These are phyloP conservation scores for Agrochola circellaris DNA, from an alignment of 2,888 invertebrate species.

Conservation along the genomic window DNA sequence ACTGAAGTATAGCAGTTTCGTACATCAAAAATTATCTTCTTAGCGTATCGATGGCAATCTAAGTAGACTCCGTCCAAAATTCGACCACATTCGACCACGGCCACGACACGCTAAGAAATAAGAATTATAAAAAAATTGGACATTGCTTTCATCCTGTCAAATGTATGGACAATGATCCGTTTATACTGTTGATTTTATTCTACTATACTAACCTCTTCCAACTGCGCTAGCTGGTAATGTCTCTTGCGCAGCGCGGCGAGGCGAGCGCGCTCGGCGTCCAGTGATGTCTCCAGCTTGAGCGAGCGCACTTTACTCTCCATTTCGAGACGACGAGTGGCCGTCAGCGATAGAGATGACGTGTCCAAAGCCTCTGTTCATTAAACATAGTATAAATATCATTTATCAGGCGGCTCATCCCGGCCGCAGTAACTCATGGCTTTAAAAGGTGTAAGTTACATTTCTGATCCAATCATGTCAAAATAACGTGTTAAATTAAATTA, in stretches of 20 bases:
- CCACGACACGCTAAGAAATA: too few relatives aligned
- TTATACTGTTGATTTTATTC: neutral
- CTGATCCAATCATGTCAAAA: neutral
- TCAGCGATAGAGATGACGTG: slow-evolving; percentile 96
- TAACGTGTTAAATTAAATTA: too few relatives aligned
- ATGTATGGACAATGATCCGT: neutral
- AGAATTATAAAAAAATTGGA: neutral
- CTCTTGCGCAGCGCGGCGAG: slow-evolving; percentile 96
- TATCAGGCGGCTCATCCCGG: neutral
- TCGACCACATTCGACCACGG: too few relatives aligned
- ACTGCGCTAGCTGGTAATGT: slow-evolving; percentile 96
- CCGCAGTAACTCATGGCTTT: neutral
- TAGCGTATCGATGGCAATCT: too few relatives aligned
- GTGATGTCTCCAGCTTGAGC: slow-evolving; percentile 96
- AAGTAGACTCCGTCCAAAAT: too few relatives aligned
- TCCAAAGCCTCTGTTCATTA: slow-evolving; percentile 94
- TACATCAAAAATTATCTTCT: neutral
- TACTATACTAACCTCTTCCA: slow-evolving; percentile 84
- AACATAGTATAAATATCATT: neutral
- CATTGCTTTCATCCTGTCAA: neutral
- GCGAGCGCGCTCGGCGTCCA: slow-evolving; percentile 96
- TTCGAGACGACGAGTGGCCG: slow-evolving; percentile 98
- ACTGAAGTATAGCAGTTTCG: neutral
- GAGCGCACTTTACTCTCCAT: slow-evolving; percentile 99
- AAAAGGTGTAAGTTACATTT: neutral